phyloP scores from a whole-genome alignment of 2,113 vertebrate genomes.

The Raja brachyura region DNA sequence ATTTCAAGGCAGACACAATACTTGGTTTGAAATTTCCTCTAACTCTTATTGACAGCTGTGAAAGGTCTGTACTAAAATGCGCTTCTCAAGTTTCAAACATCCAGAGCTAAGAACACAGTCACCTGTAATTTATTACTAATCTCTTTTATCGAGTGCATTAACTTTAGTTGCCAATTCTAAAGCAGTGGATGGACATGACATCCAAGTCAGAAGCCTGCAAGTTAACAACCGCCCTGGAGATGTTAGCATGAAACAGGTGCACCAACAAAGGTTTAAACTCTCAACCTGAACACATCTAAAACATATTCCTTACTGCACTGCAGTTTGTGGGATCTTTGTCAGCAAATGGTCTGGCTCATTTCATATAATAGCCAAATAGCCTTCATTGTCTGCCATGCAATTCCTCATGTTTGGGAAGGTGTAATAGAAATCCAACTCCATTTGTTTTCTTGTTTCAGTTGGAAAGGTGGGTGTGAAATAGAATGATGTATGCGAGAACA shows the following conservation, averaged over 20 bases:
- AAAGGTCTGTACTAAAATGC: background rate
- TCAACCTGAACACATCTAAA: too few relatives aligned
- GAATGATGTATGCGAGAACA: background rate
- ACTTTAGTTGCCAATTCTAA: background rate
- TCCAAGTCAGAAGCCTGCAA: background rate
- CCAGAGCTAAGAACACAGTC: background rate
- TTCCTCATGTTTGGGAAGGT: background rate
- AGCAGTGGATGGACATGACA: background rate
- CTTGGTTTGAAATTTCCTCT: background rate
- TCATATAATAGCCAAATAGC: background rate
- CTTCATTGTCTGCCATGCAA: too few relatives aligned
- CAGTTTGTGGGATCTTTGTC: too few relatives aligned
- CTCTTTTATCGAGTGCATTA: background rate
- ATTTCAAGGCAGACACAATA: background rate
- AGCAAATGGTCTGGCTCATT: background rate
- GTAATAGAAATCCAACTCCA: background rate
- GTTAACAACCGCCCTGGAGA: background rate
- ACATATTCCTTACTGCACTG: too few relatives aligned
- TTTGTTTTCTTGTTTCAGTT: background rate
- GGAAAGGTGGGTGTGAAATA: background rate
- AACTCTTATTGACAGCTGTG: background rate
- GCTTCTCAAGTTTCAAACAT: background rate
- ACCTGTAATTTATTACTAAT: background rate
- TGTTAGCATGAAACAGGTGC: background rate
- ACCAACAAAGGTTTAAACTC: background rate